Conservation (phyloP, 1,140 invertebrate species). For the Araneus ventricosus region DNA sequence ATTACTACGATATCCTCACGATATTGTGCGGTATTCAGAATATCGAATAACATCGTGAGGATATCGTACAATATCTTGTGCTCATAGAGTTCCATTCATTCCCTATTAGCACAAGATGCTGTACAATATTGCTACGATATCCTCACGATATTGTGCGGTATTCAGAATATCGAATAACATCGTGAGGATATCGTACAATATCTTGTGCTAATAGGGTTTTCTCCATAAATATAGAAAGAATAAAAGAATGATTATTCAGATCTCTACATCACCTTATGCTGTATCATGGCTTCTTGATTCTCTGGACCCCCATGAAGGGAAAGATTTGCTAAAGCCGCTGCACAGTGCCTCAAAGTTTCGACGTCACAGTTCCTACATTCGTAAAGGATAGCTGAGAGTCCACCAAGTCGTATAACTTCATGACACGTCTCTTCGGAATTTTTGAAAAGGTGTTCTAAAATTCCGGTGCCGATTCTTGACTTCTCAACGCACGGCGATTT, state of each 20-base stretch:
- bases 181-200: too few relatives aligned
- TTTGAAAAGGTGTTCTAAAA: constrained; percentile 98
- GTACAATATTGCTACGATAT: too few relatives aligned
- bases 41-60: too few relatives aligned
- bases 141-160: too few relatives aligned
- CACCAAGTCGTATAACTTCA: constrained; percentile 83
- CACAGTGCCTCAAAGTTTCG: constrained; percentile 95
- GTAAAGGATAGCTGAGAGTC: constrained; percentile 89
- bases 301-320: constrained; percentile 97
- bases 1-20: too few relatives aligned
- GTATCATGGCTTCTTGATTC: constrained; percentile 99
- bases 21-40: too few relatives aligned
- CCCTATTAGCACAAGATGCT: too few relatives aligned
- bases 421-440: constrained; percentile 97
- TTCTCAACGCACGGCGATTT: constrained; percentile 80
- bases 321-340: constrained; percentile 97
- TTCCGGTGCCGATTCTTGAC: constrained; percentile 95
- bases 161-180: too few relatives aligned
- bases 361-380: constrained; percentile 96
- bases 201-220: too few relatives aligned
- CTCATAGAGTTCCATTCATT: too few relatives aligned
- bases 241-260: not conserved
- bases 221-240: too few relatives aligned
- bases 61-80: too few relatives aligned
- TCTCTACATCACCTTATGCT: constrained; percentile 82